A percentile compares a stretch with the other conserved stretches of the same genome.
phyloP scores from a whole-genome alignment of 2,113 vertebrate genomes.

The Channa maculata region DNA sequence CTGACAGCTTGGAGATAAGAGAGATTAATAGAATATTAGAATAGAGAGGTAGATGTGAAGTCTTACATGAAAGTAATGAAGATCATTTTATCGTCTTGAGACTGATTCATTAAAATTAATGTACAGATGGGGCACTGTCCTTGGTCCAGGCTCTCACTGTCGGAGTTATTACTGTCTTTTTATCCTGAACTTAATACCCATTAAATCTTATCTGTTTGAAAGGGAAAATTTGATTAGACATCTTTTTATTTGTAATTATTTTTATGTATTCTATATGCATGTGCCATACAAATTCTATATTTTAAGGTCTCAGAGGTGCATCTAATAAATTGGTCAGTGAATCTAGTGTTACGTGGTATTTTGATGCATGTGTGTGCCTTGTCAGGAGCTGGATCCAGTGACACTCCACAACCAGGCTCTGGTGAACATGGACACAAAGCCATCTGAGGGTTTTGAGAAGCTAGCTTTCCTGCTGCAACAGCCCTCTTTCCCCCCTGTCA shows the following conservation, averaged over 20 bases:
- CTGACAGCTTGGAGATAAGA: constrained; percentile 23
- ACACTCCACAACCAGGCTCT: constrained; percentile 96
- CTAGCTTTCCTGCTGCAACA: constrained; percentile 95
- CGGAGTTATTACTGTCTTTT: not conserved
- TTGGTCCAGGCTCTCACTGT: not conserved
- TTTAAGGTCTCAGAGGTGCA: too few species aligned
- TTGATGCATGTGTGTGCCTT: constrained; percentile 1
- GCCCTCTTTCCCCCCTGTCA: constrained; percentile 92
- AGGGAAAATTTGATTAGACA: too few species aligned
- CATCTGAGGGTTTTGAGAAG: constrained; percentile 95
- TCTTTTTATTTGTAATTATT: too few species aligned
- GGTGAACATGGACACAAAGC: constrained; percentile 93
- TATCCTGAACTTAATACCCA: not conserved
- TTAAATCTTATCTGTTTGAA: not conserved
- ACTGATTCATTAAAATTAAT: constrained; percentile 35
- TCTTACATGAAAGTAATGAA: constrained; percentile 33
- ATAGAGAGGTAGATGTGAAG: constrained; percentile 41
- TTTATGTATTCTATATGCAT: too few species aligned
- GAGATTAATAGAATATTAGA: constrained; percentile 39
- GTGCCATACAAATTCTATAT: too few species aligned
- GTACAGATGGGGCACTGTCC: constrained; percentile 16
- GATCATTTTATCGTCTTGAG: constrained; percentile 21
- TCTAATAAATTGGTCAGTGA: too few species aligned
- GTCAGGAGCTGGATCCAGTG: constrained; percentile 91
- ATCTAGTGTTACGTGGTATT: not conserved